Evolutionary conservation across 2,113 vertebrate genomes (phyloP).

Genomic region (Donacobius atricapilla): DNA sequence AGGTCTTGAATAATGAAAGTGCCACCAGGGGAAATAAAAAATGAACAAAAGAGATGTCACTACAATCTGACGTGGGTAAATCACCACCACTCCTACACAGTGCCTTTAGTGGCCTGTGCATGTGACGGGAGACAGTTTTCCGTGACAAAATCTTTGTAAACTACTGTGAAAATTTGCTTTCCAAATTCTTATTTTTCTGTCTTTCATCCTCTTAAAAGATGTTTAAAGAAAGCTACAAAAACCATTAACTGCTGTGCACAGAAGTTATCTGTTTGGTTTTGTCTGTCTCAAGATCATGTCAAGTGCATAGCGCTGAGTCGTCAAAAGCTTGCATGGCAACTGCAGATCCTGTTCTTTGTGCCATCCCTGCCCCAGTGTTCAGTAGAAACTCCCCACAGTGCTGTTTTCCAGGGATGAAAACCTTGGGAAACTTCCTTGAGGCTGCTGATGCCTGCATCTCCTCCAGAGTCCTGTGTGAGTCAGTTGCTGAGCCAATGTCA

Average conservation of each 20-base stretch:
- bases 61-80: not conserved
- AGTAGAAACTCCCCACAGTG: not conserved
- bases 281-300: not conserved
- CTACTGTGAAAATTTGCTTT: not conserved
- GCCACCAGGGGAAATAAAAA: not conserved
- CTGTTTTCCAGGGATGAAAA: not conserved
- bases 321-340: not conserved
- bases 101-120: accelerated
- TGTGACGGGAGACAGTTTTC: not conserved
- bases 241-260: not conserved
- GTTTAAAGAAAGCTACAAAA: not conserved
- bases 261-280: not conserved
- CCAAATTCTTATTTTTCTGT: not conserved
- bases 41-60: not conserved
- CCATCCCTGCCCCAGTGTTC: not conserved
- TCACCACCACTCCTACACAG: not conserved
- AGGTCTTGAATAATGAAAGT: not conserved
- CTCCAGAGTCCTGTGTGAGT: not conserved
- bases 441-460: not conserved
- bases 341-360: not conserved
- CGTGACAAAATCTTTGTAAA: not conserved
- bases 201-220: not conserved
- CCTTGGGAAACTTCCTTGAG: not conserved
- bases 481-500: accelerated
- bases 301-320: not conserved